phyloP scores from a whole-genome alignment of 2,113 vertebrate species.

The Rhineura floridana region DNA sequence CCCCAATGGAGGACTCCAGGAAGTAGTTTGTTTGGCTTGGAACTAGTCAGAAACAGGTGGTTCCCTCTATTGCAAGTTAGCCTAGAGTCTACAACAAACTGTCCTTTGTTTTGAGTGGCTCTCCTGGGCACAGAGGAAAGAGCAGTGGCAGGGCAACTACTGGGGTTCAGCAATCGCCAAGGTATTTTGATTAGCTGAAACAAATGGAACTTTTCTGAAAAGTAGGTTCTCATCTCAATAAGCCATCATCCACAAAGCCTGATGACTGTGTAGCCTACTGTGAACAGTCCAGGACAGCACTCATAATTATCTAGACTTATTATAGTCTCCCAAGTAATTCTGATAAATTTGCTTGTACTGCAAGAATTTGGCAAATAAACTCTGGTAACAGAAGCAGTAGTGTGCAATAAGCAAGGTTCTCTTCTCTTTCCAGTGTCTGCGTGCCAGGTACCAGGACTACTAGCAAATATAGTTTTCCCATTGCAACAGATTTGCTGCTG shows the following conservation, averaged over 20 bases:
- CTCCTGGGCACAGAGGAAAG: neutral
- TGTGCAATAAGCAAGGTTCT: too few relatives aligned
- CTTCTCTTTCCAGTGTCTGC: too few relatives aligned
- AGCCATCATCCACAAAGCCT: neutral
- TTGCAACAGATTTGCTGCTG: too few relatives aligned
- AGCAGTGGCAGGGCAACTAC: fast-evolving
- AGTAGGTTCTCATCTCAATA: neutral
- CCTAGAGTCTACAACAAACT: neutral
- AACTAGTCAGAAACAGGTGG: conserved; percentile 46
- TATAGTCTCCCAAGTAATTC: too few relatives aligned
- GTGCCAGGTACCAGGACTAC: too few relatives aligned
- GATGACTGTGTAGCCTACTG: neutral
- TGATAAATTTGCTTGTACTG: too few relatives aligned
- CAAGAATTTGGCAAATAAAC: too few relatives aligned
- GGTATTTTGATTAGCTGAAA: fast-evolving
- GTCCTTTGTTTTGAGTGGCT: fast-evolving
- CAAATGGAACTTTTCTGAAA: neutral
- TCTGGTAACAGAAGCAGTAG: too few relatives aligned
- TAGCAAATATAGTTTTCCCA: too few relatives aligned
- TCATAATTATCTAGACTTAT: too few relatives aligned
- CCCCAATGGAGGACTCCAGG: conserved; percentile 7
- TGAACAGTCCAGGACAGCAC: neutral
- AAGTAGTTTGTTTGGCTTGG: conserved; percentile 35
- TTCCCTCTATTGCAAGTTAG: fast-evolving
- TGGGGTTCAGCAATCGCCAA: neutral